These are phyloP conservation scores for Sus cebifrons DNA, from an alignment of 2,797 vertebrate species.

Conservation along the genomic window DNA sequence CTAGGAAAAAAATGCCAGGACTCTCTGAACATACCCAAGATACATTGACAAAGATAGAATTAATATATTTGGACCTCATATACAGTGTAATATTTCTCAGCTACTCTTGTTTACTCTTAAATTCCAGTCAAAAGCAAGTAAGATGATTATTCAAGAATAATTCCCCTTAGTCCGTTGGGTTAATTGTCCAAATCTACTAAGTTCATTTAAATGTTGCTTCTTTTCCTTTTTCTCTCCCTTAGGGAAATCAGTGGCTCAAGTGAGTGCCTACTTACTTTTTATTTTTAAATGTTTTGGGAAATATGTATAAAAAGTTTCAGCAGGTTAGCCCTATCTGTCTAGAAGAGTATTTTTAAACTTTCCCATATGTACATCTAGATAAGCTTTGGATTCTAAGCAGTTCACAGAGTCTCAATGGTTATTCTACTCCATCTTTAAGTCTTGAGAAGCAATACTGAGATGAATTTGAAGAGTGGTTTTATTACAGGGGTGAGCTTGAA, in stretches of 20 bases:
- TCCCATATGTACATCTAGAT: neutral
- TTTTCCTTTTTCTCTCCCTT: conserved; percentile 15
- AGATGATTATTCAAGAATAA: conserved; percentile 2
- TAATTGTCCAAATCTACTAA: conserved; percentile 61
- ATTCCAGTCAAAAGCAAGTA: neutral
- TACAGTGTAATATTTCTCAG: neutral
- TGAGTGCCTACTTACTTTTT: neutral
- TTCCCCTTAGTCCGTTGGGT: neutral
- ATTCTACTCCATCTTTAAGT: neutral
- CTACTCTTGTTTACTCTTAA: conserved; percentile 49
- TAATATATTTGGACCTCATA: neutral
- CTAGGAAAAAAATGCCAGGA: conserved; percentile 15
- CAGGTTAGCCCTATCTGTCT: neutral
- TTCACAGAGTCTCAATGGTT: neutral
- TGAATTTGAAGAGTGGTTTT: neutral
- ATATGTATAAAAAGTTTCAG: neutral
- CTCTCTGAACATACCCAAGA: conserved; percentile 2
- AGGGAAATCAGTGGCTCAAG: neutral
- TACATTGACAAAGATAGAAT: conserved; percentile 34
- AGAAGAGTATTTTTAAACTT: neutral
- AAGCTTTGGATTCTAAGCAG: neutral
- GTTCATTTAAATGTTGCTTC: conserved; percentile 3
- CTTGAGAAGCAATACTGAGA: conserved; percentile 9
- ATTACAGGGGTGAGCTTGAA: neutral
- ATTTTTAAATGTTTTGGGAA: neutral